These are phyloP conservation scores for Pasiphila rectangulata DNA, from an alignment of 2,888 invertebrate species.

Conservation along the genomic window DNA sequence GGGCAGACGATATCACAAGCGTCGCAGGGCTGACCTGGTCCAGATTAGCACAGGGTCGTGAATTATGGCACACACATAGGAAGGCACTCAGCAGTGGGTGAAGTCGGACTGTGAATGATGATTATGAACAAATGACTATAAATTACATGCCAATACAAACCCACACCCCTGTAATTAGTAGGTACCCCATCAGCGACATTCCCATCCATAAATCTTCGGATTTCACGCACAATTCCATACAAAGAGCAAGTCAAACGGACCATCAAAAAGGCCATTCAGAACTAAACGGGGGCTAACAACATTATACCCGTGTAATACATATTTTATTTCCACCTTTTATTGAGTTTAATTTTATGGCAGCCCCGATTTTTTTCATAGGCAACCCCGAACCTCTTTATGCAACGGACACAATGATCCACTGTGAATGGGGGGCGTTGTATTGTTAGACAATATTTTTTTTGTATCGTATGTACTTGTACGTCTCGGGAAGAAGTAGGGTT, in stretches of 20 bases:
- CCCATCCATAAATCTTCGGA: constrained; percentile 66
- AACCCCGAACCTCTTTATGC: constrained; percentile 50
- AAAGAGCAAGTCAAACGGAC: constrained; percentile 74
- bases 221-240: constrained; percentile 74
- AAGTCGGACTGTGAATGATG: too few species aligned
- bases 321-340: constrained; percentile 77
- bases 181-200: constrained; percentile 51
- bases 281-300: constrained; percentile 74
- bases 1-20: too few species aligned
- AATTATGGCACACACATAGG: too few species aligned
- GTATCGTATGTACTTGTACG: constrained; percentile 44
- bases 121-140: constrained; percentile 13
- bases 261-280: constrained; percentile 65
- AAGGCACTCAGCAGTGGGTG: too few species aligned
- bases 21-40: too few species aligned
- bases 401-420: constrained; percentile 49
- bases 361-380: constrained; percentile 50
- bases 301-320: constrained; percentile 80
- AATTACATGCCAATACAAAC: constrained; percentile 2
- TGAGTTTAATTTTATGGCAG: constrained; percentile 76
- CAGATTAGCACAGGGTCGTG: too few species aligned
- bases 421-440: constrained; percentile 77
- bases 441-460: constrained; percentile 72
- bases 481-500: constrained; percentile 49
- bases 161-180: constrained; percentile 61